Conservation (phyloP, 2,888 invertebrate genomes). For the Hypolimnas misippus region DNA sequence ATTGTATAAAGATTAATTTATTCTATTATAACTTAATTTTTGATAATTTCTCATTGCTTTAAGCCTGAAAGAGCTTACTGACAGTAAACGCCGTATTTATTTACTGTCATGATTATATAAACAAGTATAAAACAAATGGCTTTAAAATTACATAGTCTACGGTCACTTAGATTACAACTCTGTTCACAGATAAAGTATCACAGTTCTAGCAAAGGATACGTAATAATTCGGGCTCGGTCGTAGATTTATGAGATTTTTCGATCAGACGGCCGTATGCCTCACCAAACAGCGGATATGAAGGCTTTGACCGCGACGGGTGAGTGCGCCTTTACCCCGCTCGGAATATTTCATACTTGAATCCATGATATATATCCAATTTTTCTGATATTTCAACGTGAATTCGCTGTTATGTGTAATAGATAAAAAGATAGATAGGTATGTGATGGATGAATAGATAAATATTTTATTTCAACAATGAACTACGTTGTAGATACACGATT, state of each 20-base stretch:
- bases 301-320: constrained; percentile 48
- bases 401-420: background rate
- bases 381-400: background rate
- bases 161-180: background rate
- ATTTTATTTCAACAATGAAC: no score
- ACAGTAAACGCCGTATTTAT: no score
- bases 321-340: constrained; percentile 35
- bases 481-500: no score
- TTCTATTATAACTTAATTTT: no score
- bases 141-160: background rate
- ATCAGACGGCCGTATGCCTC: constrained; percentile 47
- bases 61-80: no score
- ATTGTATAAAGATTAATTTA: no score
- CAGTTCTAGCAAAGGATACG: constrained; percentile 14
- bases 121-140: background rate
- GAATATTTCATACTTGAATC: constrained; percentile 26
- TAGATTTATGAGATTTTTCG: constrained; percentile 46
- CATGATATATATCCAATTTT: background rate
- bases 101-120: no score
- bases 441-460: no score
- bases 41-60: no score
- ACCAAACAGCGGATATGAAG: constrained; percentile 52
- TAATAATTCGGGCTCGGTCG: constrained; percentile 36
- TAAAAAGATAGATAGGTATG: no score
- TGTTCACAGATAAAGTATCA: constrained; percentile 14